phyloP scores from a whole-genome alignment of 1,140 invertebrate species.

The Lethocerus indicus region DNA sequence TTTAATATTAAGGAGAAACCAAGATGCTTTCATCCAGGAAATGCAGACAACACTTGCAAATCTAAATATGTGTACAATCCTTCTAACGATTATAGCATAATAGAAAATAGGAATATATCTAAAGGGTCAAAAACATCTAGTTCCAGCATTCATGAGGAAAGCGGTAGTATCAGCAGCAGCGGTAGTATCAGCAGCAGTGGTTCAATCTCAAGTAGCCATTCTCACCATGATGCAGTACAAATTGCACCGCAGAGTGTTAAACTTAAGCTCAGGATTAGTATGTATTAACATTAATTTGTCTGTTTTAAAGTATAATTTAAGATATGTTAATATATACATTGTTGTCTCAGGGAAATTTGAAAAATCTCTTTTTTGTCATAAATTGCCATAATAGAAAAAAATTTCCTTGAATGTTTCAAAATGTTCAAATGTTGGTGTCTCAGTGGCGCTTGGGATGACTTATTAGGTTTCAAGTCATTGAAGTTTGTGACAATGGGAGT shows the following conservation, averaged over 20 bases:
- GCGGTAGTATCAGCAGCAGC: constrained; percentile 2
- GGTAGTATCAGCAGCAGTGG: constrained; percentile 1
- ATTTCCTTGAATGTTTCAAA: background rate
- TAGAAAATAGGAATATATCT: constrained; percentile 31
- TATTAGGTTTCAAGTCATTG: background rate
- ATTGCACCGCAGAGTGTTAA: constrained; percentile 64
- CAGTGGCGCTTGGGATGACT: background rate
- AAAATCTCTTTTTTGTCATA: background rate
- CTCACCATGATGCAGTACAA: constrained; percentile 63
- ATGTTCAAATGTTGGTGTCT: background rate
- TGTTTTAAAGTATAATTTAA: background rate
- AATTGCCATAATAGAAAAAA: background rate
- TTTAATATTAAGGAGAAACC: background rate
- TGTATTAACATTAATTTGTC: constrained; percentile 22
- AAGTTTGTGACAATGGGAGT: background rate
- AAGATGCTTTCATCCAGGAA: constrained; percentile 14
- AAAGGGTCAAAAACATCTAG: constrained; percentile 21
- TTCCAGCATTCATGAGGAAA: constrained; percentile 7
- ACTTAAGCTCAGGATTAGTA: constrained; percentile 66
- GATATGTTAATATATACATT: background rate
- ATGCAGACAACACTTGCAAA: constrained; percentile 37
- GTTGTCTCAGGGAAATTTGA: background rate
- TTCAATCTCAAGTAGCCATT: constrained; percentile 14
- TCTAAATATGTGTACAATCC: constrained; percentile 55
- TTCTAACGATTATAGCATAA: constrained; percentile 39